Evolutionary conservation across 2,113 vertebrate genomes (phyloP).

Genomic region (Erythrolamprus reginae): DNA sequence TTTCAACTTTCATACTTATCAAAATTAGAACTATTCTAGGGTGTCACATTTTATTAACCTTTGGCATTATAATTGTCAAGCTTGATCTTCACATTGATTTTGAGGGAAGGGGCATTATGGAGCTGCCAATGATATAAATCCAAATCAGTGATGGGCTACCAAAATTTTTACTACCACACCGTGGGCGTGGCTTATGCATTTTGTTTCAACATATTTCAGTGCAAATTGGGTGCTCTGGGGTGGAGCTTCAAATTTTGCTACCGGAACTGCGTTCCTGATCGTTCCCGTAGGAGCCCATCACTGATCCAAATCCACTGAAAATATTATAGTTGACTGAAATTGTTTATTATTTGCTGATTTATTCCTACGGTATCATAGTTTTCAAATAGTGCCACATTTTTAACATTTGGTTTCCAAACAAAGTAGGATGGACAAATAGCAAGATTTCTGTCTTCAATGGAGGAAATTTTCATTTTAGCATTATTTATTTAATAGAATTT

Average conservation of each 20-base stretch:
- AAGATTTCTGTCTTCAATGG: constrained; percentile 40
- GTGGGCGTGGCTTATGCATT: too few relatives aligned
- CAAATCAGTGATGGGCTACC: too few relatives aligned
- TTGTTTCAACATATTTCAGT: too few relatives aligned
- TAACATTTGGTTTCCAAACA: constrained; percentile 32
- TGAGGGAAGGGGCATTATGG: neutral
- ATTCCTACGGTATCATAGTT: neutral
- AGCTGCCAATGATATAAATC: neutral
- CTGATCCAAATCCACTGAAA: neutral
- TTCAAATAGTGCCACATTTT: neutral
- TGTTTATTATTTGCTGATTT: neutral
- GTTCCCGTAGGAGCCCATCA: too few relatives aligned
- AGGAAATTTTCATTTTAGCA: neutral
- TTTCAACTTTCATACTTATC: neutral
- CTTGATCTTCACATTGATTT: neutral
- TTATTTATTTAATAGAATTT: constrained; percentile 23
- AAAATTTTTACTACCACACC: too few relatives aligned
- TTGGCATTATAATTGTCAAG: neutral
- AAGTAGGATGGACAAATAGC: constrained; percentile 35
- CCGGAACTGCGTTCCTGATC: too few relatives aligned
- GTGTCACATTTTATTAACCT: neutral
- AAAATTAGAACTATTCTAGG: neutral
- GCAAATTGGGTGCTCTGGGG: too few relatives aligned
- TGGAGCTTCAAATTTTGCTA: too few relatives aligned
- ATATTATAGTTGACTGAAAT: neutral